Base-by-base conservation (phyloP, 2,113 vertebrate genomes). In the Halcyon malimbica region DNA sequence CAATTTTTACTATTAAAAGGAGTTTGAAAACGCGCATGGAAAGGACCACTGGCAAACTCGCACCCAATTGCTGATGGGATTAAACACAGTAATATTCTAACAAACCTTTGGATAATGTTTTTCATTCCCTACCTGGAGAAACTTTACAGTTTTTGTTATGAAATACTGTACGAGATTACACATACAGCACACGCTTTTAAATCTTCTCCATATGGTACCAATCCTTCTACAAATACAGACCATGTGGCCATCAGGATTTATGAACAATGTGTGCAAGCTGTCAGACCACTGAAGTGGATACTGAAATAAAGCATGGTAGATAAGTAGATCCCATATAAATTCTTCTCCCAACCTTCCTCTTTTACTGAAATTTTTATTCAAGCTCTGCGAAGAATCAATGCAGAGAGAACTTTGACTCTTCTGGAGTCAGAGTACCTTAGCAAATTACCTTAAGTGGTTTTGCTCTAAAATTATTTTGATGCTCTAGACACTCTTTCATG, bases 271-370 rank as follows among this genome's bases (percentile, higher is more conserved):
- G 16, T 33, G 31, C 53, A 83, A 80, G 39, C 37, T 67, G 44
- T 37, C 78, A 90, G 50, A 71, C 42, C 39, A 29, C 44, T 42
- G 10, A 59, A 42, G n/a, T 11, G 25, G 63, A 53, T 53, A 78
- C 92, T 85, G 69, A 90, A 93, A 68, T 86, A 93, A 73, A 79
- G 26, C n/a, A 71, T 13, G 10, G 44, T 29, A 37, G 50, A 14
- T 54, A 79, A 85, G 39, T 14, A 67, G n/a, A 42, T 33, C 29
- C 33, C 11, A 3, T 28, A 23, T 9, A 19, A 83, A 46, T 48
- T 42, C 23, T 71, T 83, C 29, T 17, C 33, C 33, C 56, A 57
- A 28, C 42, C 23, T 62, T 37, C 23, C 11, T 41, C 8, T 62
- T 71, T 39, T 48, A 8, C 20, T 62, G 19, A 59, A 29, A 17